Percentiles rank a stretch among this genome's conserved stretches.
Evolutionary conservation across 2,113 vertebrate genomes (phyloP).

Genomic region (Eleginops maclovinus): DNA sequence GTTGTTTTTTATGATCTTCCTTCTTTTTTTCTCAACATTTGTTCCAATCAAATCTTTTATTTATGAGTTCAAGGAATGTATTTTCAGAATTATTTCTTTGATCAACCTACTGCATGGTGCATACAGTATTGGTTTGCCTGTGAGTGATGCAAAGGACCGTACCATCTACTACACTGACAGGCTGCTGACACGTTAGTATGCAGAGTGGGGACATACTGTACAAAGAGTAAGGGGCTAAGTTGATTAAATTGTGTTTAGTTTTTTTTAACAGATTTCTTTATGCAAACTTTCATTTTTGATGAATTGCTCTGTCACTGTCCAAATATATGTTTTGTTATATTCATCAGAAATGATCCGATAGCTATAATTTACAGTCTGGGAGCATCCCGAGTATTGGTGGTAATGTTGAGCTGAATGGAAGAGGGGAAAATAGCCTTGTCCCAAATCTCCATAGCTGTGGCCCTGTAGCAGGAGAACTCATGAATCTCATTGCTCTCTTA

Average conservation of each 20-base stretch:
- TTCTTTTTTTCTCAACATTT: slow-evolving; percentile 26
- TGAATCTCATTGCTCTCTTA: slow-evolving; percentile 78
- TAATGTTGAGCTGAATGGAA: slow-evolving; percentile 55
- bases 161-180: background rate
- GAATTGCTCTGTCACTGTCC: slow-evolving; percentile 8
- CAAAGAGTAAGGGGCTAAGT: background rate
- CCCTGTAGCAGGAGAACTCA: slow-evolving; percentile 73
- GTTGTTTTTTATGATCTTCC: slow-evolving; percentile 28
- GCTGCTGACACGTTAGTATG: slow-evolving; percentile 3
- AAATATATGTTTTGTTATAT: slow-evolving; percentile 27
- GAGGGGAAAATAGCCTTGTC: slow-evolving; percentile 57
- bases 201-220: background rate
- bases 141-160: background rate
- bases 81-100: slow-evolving; percentile 30
- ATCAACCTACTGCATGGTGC: slow-evolving; percentile 12
- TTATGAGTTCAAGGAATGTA: slow-evolving; percentile 28
- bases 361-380: slow-evolving; percentile 51
- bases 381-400: slow-evolving; percentile 29
- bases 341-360: slow-evolving; percentile 39
- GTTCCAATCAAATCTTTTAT: slow-evolving; percentile 44
- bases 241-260: background rate
- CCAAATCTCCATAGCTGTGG: slow-evolving; percentile 70
- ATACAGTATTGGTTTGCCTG: slow-evolving; percentile 7
- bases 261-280: background rate
- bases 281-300: slow-evolving; percentile 15